Base-by-base conservation (phyloP, 1,140 invertebrate species). In the Caerostris extrusa region DNA sequence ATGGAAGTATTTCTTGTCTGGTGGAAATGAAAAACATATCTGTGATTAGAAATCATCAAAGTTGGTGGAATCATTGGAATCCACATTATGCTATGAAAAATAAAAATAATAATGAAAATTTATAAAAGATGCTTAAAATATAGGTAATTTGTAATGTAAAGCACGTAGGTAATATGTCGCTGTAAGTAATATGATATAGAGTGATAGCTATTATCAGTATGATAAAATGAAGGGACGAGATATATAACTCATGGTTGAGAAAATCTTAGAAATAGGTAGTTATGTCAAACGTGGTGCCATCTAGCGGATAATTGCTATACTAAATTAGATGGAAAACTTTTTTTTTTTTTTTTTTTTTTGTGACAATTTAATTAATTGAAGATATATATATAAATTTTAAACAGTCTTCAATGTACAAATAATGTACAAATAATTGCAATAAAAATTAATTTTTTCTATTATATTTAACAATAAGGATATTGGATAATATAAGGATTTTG, bases 11-110 rank as follows among this genome's bases (percentile, higher is more conserved):
- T 71, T 71, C 34, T 53, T 77, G 69, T 77, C 34, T 14, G 69
- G 69, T 50, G 69, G 69, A 77, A 56, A 83, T 10, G 57, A 83
- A 83, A 83, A 83, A 83, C 82, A 83, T 83, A 83, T 83, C 82
- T 83, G 82, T 83, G 82, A 83, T 83, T 83, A 83, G 82, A 56
- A n/a, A 19, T 57, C 7, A 83, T 83, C 82, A 83, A 83, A 83
- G 82, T 83, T 6, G 3, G 56, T 57, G 56, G 82, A 56, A 10
- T 5, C 56, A n/a, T 53, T 34, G 2, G 34, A 12, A 77, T 77
- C 69, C 69, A 77, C 69, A 50, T 77, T 7, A 77, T 77, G 69
- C 69, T 77, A 5, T 50, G 50, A 53, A 34, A 34, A 77, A n/a
- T n/a, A n/a, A n/a, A n/a, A n/a, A n/a, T n/a, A n/a, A n/a, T n/a